phyloP scores from a whole-genome alignment of 2,888 invertebrate species.

The Automeris io region DNA sequence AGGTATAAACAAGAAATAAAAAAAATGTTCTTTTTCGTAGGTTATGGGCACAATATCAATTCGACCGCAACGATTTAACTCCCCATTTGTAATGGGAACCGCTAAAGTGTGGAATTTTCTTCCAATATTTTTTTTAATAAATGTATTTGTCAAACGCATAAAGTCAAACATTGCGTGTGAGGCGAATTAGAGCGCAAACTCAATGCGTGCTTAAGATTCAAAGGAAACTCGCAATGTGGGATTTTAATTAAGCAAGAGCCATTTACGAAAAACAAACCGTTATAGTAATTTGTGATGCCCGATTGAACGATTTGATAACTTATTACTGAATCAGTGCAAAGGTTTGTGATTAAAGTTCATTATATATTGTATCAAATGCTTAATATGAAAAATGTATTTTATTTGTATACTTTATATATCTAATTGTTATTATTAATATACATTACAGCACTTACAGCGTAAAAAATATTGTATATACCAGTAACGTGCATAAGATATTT shows the following conservation, averaged over 20 bases:
- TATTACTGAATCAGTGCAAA: not conserved
- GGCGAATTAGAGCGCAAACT: conserved; percentile 18
- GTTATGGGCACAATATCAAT: no score
- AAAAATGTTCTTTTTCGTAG: no score
- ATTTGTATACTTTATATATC: not conserved
- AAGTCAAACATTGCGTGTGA: conserved; percentile 3
- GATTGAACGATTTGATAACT: not conserved
- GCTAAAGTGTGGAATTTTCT: no score
- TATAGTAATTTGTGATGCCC: not conserved
- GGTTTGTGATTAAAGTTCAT: not conserved
- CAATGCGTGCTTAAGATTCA: conserved; percentile 2
- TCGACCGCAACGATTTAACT: no score
- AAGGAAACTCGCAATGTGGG: not conserved
- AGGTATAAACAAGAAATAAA: no score
- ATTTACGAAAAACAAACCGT: not conserved
- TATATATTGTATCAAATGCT: not conserved
- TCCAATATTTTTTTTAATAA: no score
- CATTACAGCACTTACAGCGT: no score
- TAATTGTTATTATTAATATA: not conserved
- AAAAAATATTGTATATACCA: no score
- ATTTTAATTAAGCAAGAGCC: not conserved
- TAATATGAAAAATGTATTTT: not conserved
- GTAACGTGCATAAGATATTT: no score
- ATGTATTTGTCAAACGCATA: not conserved
- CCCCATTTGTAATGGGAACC: no score